phyloP scores from a whole-genome alignment of 2,797 vertebrate genomes.

The Nothura maculosa region DNA sequence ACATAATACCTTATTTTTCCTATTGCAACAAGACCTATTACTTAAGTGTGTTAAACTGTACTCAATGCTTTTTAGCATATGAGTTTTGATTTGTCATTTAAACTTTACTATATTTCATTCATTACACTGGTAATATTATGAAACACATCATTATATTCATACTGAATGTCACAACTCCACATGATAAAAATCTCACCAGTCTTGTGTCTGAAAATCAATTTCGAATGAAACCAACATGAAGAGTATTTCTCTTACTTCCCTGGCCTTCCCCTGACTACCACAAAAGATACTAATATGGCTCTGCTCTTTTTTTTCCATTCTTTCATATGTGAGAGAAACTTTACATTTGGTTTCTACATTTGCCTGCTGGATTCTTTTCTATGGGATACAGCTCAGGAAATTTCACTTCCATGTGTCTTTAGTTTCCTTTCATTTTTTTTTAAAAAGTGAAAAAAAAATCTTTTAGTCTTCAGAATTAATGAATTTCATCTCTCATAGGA shows the following conservation, averaged over 20 bases:
- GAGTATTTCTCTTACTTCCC: background rate
- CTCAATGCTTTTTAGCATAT: background rate
- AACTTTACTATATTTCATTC: background rate
- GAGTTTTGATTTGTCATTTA: conserved; percentile 31
- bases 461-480: background rate
- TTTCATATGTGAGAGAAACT: background rate
- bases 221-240: background rate
- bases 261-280: background rate
- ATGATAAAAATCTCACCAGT: conserved; percentile 28
- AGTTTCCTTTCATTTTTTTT: background rate
- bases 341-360: background rate
- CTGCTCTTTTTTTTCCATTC: background rate
- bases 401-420: background rate
- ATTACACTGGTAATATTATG: conserved; percentile 61
- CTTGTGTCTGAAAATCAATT: conserved; percentile 24
- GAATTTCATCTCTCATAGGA: background rate
- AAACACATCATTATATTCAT: conserved; percentile 70
- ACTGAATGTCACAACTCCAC: background rate
- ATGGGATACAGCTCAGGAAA: background rate
- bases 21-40: background rate
- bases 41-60: background rate
- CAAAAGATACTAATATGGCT: background rate
- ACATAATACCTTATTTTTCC: background rate
- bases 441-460: background rate
- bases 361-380: background rate